Percentiles rank a stretch among this genome's conserved stretches.
These are phyloP conservation scores for Ptilodon capucinus DNA, from an alignment of 2,888 invertebrate genomes.

Conservation along the genomic window DNA sequence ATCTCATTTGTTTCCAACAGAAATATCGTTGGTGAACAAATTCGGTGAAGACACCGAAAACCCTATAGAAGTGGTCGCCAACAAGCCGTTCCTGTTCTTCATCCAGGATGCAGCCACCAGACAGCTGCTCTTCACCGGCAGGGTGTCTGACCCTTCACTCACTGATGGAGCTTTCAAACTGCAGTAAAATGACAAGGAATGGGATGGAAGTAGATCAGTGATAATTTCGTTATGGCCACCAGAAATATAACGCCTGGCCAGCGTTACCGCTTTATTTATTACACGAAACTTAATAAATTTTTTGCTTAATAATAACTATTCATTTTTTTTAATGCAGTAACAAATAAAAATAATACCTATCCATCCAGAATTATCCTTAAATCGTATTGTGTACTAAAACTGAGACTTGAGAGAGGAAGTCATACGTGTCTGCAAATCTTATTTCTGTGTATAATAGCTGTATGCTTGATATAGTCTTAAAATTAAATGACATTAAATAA, in stretches of 20 bases:
- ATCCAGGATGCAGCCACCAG: conserved; percentile 89
- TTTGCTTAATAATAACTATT: too few species aligned
- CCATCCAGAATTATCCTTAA: too few species aligned
- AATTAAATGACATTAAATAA: neutral
- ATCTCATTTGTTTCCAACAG: conserved; percentile 60
- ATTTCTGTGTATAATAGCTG: too few species aligned
- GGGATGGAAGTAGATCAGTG: neutral
- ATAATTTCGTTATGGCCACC: neutral
- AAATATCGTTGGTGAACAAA: conserved; percentile 87
- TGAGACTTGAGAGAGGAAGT: too few species aligned
- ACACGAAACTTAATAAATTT: too few species aligned
- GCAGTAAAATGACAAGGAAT: neutral
- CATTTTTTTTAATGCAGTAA: too few species aligned
- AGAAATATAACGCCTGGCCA: too few species aligned
- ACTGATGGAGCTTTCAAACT: conserved; percentile 52
- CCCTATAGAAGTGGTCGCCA: conserved; percentile 84
- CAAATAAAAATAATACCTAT: too few species aligned
- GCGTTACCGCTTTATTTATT: too few species aligned
- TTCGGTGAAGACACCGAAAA: conserved; percentile 84
- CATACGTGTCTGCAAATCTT: too few species aligned
- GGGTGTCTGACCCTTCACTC: conserved; percentile 85
- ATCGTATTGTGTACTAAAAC: too few species aligned
- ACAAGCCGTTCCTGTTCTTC: conserved; percentile 90
- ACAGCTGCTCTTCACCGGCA: conserved; percentile 89
- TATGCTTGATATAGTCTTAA: neutral